Base-by-base conservation (phyloP, 2,888 invertebrate species). In the Drosophila pseudotakahashii region DNA sequence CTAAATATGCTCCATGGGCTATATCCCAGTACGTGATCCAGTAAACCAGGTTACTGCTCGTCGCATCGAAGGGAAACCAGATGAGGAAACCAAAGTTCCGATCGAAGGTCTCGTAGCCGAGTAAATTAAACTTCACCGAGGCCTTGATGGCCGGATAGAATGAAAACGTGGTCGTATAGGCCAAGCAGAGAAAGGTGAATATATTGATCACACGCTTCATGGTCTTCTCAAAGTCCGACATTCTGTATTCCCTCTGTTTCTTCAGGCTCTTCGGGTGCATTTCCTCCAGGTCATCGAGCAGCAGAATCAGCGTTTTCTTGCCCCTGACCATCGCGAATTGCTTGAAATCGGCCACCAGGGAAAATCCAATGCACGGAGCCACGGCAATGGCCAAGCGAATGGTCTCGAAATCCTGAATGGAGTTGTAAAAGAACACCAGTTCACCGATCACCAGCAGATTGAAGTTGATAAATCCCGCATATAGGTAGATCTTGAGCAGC, bases 301-400 rank as follows among this genome's bases (percentile, higher is more conserved):
- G 64, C n/a, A 62, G 16, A 1, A 75, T 67, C 26, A 91, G 34
- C 1, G 76, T 70, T 1, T 70, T 37, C 57, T 74, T 88, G 32
- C 87, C 73, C 1, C 67, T 16, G 0, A 62, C 85, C 68, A 91
- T 76, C 5, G 84, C 83, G 0, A 79, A 23, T 57, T 91, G 89
- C 52, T 91, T 91, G 3, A 81, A 88, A 37, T 89, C 80, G 0
- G 89, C 62, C 16, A 91, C 84, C 37, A 90, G 50, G 0, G 87
- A 85, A 59, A 90, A 89, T 2, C 88, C 90, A 61, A 91, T 80
- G 50, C 88, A 90, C 0, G 91, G 90, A 3, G 90, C 91, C 10
- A 91, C 81, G 0, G 90, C 91, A 34, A 90, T 89, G 16, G 89
- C 86, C 74, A 84, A 58, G 9, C 83, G 78, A 32, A 90, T 66